These are phyloP conservation scores for Lordiphosa andalusiaca DNA, from an alignment of 2,888 invertebrate species.

Conservation along the genomic window DNA sequence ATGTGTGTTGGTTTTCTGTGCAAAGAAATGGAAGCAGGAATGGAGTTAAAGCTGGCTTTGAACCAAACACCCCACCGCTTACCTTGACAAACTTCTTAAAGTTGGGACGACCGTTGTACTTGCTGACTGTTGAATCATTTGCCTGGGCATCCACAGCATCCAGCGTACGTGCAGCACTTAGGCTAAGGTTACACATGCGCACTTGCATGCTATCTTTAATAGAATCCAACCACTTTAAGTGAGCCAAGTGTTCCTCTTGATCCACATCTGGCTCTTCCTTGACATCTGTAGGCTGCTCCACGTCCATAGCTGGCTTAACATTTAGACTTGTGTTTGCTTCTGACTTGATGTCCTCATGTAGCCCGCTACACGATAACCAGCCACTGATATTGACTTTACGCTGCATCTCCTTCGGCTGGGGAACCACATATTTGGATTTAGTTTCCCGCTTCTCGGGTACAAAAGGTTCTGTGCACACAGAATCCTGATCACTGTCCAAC, in stretches of 20 bases:
- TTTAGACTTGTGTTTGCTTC: constrained; percentile 14
- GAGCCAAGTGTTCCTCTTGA: constrained; percentile 26
- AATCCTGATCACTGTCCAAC: constrained; percentile 31
- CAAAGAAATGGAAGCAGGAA: no score
- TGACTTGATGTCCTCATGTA: constrained; percentile 52
- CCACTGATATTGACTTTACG: constrained; percentile 56
- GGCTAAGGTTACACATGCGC: constrained; percentile 52
- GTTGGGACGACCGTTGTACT: constrained; percentile 58
- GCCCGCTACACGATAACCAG: constrained; percentile 75
- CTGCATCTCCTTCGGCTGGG: constrained; percentile 52
- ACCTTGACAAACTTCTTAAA: constrained; percentile 79
- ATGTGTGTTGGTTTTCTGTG: constrained; percentile 58
- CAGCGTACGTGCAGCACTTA: constrained; percentile 29
- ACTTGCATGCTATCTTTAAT: constrained; percentile 72
- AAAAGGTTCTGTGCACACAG: constrained; percentile 51
- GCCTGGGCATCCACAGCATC: constrained; percentile 20
- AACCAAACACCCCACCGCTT: constrained; percentile 1
- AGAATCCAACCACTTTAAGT: constrained; percentile 66
- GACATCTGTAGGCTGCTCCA: constrained; percentile 18
- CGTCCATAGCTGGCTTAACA: constrained; percentile 5
- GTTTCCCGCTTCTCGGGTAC: not conserved
- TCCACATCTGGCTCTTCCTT: constrained; percentile 28
- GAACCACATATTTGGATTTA: constrained; percentile 46
- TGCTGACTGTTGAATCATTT: constrained; percentile 13
- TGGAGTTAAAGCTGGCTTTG: no score